phyloP scores from a whole-genome alignment of 2,797 vertebrate genomes.

The Lophius americanus region DNA sequence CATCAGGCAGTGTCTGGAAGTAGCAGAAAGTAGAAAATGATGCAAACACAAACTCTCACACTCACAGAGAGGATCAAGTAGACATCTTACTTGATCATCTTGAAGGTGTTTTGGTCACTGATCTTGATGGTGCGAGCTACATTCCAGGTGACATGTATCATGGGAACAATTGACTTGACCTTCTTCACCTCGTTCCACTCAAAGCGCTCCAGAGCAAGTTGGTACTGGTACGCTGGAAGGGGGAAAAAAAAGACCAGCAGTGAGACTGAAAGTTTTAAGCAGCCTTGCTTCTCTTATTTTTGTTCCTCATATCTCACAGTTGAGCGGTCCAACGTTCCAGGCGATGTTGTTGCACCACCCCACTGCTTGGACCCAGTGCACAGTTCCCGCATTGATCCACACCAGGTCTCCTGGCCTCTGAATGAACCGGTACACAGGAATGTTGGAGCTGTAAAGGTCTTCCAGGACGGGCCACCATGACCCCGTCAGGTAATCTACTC shows the following conservation, averaged over 20 bases:
- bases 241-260: slow-evolving; percentile 29
- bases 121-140: slow-evolving; percentile 99
- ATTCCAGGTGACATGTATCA: slow-evolving; percentile 99
- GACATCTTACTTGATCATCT: slow-evolving; percentile 96
- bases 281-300: background rate
- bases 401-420: slow-evolving; percentile 98
- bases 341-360: slow-evolving; percentile 96
- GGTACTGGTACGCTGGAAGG: slow-evolving; percentile 88
- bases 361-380: slow-evolving; percentile 99
- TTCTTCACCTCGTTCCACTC: slow-evolving; percentile 99
- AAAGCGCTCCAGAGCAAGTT: slow-evolving; percentile 95
- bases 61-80: background rate
- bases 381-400: slow-evolving; percentile 98
- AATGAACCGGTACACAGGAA: slow-evolving; percentile 98
- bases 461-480: slow-evolving; percentile 99
- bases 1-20: slow-evolving; percentile 93
- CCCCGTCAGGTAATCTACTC: slow-evolving; percentile 91
- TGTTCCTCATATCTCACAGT: slow-evolving; percentile 52
- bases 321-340: slow-evolving; percentile 96
- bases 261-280: slow-evolving; percentile 3
- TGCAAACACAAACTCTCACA: background rate
- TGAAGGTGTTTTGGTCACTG: slow-evolving; percentile 95
- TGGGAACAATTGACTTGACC: slow-evolving; percentile 98
- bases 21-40: background rate
- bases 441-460: slow-evolving; percentile 96